Evolutionary conservation across 2,797 vertebrate species (phyloP).

Genomic region (Limosa lapponica): DNA sequence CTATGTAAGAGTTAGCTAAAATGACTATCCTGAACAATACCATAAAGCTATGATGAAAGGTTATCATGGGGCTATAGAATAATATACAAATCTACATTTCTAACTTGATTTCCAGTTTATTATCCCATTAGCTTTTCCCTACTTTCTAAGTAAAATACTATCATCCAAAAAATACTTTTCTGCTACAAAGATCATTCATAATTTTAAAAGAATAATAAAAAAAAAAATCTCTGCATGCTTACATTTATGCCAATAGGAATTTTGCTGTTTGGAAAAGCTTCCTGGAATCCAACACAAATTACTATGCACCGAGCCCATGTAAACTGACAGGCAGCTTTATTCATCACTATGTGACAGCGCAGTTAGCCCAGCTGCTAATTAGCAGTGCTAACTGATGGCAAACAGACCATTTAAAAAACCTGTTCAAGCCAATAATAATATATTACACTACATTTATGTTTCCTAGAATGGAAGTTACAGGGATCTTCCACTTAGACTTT

Average conservation of each 20-base stretch:
- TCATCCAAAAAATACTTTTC: neutral
- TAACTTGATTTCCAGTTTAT: neutral
- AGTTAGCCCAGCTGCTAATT: neutral
- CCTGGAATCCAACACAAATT: neutral
- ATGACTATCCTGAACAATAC: neutral
- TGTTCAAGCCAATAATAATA: neutral
- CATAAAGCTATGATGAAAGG: neutral
- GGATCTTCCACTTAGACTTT: neutral
- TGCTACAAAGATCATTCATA: neutral
- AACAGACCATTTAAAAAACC: neutral
- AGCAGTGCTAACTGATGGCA: neutral
- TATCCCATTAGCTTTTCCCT: neutral
- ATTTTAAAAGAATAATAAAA: neutral
- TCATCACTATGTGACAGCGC: neutral
- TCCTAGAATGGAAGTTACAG: neutral
- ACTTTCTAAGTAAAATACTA: neutral
- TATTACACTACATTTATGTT: neutral
- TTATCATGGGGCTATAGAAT: neutral
- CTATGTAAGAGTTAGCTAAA: neutral
- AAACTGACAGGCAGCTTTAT: neutral
- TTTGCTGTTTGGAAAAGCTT: neutral
- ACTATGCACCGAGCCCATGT: accelerated
- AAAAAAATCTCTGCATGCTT: neutral
- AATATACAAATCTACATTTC: neutral
- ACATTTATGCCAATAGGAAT: neutral